phyloP scores from a whole-genome alignment of 2,888 invertebrate species.

The Halocaridina rubra region DNA sequence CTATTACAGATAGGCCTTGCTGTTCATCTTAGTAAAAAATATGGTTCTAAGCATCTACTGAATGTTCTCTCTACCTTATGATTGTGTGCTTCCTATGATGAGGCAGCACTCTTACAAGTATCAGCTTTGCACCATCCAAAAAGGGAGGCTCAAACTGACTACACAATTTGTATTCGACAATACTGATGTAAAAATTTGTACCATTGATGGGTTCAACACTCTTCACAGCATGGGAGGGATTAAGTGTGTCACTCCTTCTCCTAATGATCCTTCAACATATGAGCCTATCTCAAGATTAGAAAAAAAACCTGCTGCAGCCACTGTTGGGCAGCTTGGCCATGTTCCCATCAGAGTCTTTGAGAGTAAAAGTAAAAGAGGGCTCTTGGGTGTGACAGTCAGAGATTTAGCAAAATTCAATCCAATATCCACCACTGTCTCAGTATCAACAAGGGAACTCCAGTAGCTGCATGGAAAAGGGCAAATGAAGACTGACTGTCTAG shows the following conservation, averaged over 20 bases:
- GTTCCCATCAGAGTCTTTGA: not conserved
- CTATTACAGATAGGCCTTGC: not conserved
- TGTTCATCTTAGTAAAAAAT: not conserved
- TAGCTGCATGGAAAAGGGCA: not conserved
- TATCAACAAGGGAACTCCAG: not conserved
- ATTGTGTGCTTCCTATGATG: not conserved
- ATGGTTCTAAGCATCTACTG: not conserved
- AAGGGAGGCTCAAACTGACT: not conserved
- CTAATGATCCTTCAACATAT: not conserved
- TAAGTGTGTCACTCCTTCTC: not conserved
- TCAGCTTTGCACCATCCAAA: not conserved
- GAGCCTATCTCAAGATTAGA: not conserved
- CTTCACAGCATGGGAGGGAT: not conserved
- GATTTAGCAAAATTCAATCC: not conserved
- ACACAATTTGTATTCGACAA: not conserved
- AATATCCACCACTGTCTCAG: not conserved
- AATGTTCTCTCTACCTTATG: not conserved
- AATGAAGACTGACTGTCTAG: not conserved
- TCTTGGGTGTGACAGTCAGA: not conserved
- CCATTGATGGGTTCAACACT: not conserved
- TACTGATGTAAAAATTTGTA: not conserved
- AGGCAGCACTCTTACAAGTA: not conserved
- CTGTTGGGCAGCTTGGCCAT: not conserved
- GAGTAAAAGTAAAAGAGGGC: not conserved
- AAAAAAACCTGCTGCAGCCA: not conserved